Conservation (phyloP, 2,113 vertebrate genomes). For the Leucopternis melanops region DNA sequence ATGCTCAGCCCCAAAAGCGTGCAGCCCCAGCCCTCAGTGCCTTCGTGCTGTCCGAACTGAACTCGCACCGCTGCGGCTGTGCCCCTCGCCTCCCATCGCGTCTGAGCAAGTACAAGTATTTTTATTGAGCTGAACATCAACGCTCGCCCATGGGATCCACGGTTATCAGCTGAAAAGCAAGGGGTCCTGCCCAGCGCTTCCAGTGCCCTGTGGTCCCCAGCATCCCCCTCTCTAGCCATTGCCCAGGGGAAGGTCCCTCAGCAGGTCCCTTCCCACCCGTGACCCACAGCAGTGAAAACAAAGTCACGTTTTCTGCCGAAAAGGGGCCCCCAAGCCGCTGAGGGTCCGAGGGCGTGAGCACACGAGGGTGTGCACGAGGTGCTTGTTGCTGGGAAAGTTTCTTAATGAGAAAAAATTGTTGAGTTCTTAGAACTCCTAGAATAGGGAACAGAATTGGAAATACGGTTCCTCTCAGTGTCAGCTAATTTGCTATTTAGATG, state of each 20-base stretch:
- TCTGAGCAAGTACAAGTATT: too few species aligned
- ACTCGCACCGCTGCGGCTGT: too few species aligned
- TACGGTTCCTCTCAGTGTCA: background rate
- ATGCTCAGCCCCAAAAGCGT: accelerated
- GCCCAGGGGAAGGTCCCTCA: background rate
- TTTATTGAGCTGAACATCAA: background rate
- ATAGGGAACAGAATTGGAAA: background rate
- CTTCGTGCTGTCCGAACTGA: too few species aligned
- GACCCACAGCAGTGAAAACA: background rate
- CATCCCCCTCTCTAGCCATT: background rate
- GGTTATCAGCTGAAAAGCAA: accelerated
- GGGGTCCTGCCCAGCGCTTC: background rate
- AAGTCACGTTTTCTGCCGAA: accelerated
- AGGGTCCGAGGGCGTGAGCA: accelerated
- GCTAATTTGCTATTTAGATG: background rate
- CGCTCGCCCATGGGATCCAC: accelerated
- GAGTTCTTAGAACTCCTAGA: background rate
- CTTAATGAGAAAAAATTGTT: background rate
- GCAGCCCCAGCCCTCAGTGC: background rate
- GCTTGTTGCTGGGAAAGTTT: background rate
- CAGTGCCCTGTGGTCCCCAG: background rate
- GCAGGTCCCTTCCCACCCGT: background rate
- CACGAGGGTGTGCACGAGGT: accelerated
- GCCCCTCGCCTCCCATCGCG: background rate
- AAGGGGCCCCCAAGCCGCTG: accelerated